Evolutionary conservation across 1,140 invertebrate genomes (phyloP).

Genomic region (Hylaeus anthracinus): DNA sequence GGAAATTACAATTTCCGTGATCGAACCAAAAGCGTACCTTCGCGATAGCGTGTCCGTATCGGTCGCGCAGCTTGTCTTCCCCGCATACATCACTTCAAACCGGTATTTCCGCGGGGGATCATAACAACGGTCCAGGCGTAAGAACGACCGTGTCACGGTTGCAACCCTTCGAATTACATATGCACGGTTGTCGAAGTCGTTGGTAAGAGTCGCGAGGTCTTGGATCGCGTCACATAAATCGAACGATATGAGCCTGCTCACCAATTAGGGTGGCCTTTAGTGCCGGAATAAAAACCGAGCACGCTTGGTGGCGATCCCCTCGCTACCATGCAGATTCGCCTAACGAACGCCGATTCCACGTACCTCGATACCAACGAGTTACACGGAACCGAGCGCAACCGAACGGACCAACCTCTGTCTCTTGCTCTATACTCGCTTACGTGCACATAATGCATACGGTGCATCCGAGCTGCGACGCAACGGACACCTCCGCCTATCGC

Average conservation of each 20-base stretch:
- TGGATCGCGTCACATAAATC: not conserved
- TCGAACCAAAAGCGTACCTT: not conserved
- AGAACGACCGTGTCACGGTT: not conserved
- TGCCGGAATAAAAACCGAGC: conserved; percentile 16
- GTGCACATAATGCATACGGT: conserved; percentile 38
- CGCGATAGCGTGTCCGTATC: not conserved
- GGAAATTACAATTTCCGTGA: not conserved
- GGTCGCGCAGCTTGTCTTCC: not conserved
- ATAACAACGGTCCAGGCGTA: not conserved
- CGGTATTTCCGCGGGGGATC: not conserved
- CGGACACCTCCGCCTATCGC: conserved; percentile 5
- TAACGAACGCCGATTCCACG: conserved; percentile 7
- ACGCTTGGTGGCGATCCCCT: not conserved
- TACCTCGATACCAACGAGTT: not conserved
- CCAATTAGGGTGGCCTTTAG: conserved; percentile 14
- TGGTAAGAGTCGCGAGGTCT: not conserved
- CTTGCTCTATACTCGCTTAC: not conserved
- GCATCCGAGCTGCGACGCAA: conserved; percentile 25
- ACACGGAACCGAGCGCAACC: not conserved
- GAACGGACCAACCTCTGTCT: conserved; percentile 5
- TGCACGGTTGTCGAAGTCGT: conserved; percentile 7
- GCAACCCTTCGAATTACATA: conserved; percentile 23
- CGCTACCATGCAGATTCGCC: not conserved
- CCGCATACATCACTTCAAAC: conserved; percentile 9
- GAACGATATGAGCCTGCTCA: conserved; percentile 6